phyloP scores from a whole-genome alignment of 2,113 vertebrate genomes.

The western clawed frog (Xenopus tropicalis) region UCB_Xtro_10.0 CM004445.2:39829501-39830000 shows the following conservation, averaged over 20 bases:
- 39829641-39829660: conserved; percentile 90
- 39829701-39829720: conserved; percentile 67
- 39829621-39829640: conserved; percentile 79
- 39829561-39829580: conserved; percentile 94
- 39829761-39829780: conserved; percentile 62
- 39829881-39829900: conserved; percentile 97
- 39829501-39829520: conserved; percentile 61
- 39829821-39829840: conserved; percentile 56
- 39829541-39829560: conserved; percentile 65
- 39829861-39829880: conserved; percentile 81
- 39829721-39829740: conserved; percentile 67
- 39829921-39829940: conserved; percentile 86
- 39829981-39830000: conserved; percentile 92
- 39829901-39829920: conserved; percentile 82
- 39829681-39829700: conserved; percentile 74
- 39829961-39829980: conserved; percentile 81
- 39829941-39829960: conserved; percentile 84
- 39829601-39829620: conserved; percentile 86
- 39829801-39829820: conserved; percentile 34
- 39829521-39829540: conserved; percentile 69
- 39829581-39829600: conserved; percentile 90
- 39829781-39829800: conserved; percentile 54
- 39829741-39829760: conserved; percentile 80
- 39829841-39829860: conserved; percentile 79
- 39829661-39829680: conserved; percentile 89